Evolutionary conservation across 1,140 invertebrate species (phyloP).

Genomic region (Popillia japonica): DNA sequence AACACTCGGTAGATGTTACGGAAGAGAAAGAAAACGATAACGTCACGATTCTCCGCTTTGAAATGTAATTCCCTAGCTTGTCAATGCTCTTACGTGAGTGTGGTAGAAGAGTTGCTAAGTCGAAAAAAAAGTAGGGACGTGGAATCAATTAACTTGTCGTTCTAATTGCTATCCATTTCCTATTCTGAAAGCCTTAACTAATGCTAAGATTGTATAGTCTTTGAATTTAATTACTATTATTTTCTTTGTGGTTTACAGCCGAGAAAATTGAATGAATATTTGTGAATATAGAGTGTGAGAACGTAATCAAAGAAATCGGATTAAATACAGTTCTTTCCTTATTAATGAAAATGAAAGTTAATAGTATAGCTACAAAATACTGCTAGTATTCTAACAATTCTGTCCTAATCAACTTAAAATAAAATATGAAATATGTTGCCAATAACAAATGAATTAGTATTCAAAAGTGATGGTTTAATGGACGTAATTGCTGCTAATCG

Average conservation of each 20-base stretch:
- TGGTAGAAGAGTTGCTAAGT: background rate
- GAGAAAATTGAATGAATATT: background rate
- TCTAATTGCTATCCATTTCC: background rate
- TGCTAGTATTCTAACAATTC: no score
- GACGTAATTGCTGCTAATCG: no score
- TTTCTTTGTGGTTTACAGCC: background rate
- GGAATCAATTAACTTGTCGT: constrained; percentile 18
- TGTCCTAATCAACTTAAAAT: no score
- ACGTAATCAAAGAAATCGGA: no score
- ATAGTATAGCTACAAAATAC: no score
- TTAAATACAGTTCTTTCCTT: no score
- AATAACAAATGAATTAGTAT: no score
- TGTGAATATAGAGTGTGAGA: no score
- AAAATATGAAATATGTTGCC: no score
- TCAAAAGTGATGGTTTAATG: no score
- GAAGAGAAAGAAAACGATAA: background rate
- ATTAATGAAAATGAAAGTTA: no score
- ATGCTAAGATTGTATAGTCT: background rate
- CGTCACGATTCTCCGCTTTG: background rate
- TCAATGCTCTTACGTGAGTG: background rate
- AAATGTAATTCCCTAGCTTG: background rate
- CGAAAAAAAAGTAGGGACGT: background rate
- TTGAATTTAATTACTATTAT: constrained; percentile 5
- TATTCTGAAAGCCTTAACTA: background rate
- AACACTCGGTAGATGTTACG: background rate